Evolutionary conservation across 2,888 invertebrate genomes (phyloP).

Genomic region (Keiferia lycopersicella): DNA sequence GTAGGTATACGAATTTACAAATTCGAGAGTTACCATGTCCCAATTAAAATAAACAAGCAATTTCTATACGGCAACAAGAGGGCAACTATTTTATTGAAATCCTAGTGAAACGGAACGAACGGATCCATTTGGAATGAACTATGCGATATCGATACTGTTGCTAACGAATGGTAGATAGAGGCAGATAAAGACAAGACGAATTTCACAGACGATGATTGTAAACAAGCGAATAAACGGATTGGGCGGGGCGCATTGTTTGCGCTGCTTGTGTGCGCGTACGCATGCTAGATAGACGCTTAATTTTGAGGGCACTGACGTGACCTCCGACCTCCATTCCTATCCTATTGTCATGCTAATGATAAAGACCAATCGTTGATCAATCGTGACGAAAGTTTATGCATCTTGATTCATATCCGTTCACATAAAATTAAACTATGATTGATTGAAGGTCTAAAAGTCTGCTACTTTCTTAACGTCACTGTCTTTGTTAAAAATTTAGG

Average conservation of each 20-base stretch:
- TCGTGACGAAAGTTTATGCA: constrained; percentile 46
- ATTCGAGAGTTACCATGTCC: constrained; percentile 17
- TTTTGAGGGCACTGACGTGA: constrained; percentile 67
- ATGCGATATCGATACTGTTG: constrained; percentile 41
- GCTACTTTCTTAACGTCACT: not conserved
- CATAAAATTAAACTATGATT: constrained; percentile 10
- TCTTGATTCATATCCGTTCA: constrained; percentile 7
- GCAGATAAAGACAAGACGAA: constrained; percentile 52
- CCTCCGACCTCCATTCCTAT: constrained; percentile 64
- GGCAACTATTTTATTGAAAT: constrained; percentile 45
- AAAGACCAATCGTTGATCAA: constrained; percentile 53
- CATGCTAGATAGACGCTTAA: constrained; percentile 46
- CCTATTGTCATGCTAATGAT: constrained; percentile 70
- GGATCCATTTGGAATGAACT: constrained; percentile 44
- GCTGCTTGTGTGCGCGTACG: constrained; percentile 48
- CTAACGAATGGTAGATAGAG: constrained; percentile 36
- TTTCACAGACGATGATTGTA: constrained; percentile 56
- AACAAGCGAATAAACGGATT: constrained; percentile 61
- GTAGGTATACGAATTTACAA: constrained; percentile 4
- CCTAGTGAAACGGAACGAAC: constrained; percentile 56
- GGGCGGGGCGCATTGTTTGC: constrained; percentile 71
- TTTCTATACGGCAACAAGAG: constrained; percentile 48
- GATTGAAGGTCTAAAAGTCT: not conserved
- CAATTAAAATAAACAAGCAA: constrained; percentile 55
- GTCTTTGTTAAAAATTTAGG: constrained; percentile 6